Evolutionary conservation across 2,113 vertebrate species (phyloP).

Genomic region (Todiramphus saurophagus): DNA sequence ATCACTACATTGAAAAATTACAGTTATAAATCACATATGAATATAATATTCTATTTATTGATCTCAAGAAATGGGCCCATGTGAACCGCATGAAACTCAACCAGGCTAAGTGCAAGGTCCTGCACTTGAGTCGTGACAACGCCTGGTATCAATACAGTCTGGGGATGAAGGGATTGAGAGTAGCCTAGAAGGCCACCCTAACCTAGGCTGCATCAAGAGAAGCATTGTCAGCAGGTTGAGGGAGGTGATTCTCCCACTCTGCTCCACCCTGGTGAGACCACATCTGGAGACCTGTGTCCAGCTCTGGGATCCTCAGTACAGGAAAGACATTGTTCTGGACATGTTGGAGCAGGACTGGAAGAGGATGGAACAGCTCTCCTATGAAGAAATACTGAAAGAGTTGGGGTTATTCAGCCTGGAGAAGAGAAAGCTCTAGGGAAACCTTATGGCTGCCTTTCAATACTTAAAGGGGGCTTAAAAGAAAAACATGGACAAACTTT

Average conservation of each 20-base stretch:
- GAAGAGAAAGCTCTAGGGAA: background rate
- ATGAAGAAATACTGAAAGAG: background rate
- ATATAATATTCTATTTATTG: background rate
- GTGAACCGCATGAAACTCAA: background rate
- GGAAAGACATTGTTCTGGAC: background rate
- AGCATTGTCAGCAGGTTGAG: background rate
- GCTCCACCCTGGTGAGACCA: fast-evolving
- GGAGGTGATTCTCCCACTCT: background rate
- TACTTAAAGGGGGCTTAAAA: background rate
- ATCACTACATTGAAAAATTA: background rate
- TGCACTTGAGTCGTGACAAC: background rate
- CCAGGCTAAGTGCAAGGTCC: background rate
- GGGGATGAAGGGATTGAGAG: background rate
- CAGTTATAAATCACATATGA: background rate
- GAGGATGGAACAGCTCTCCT: background rate
- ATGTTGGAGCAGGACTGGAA: background rate
- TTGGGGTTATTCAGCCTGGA: background rate
- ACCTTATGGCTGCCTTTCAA: fast-evolving
- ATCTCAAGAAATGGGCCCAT: background rate
- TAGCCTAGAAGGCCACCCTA: background rate
- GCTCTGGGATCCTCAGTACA: background rate
- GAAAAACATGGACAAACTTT: background rate
- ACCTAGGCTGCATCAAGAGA: background rate
- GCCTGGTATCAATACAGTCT: background rate
- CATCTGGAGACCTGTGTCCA: too few species aligned